Percentiles rank a stretch among this genome's conserved stretches.
phyloP scores from a whole-genome alignment of 2,888 invertebrate genomes.

The Pheosia gnoma region DNA sequence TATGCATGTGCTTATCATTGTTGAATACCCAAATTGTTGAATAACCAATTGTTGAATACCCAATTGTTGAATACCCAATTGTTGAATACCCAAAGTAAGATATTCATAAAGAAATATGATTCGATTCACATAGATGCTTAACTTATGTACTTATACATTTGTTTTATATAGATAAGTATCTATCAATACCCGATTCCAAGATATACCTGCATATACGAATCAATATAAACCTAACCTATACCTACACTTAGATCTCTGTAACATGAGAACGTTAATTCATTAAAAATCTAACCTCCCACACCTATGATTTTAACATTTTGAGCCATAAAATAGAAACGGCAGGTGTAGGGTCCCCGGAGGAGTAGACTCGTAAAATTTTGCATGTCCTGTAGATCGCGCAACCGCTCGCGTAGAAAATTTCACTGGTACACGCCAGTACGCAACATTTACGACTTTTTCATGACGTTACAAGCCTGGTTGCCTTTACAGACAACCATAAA shows the following conservation, averaged over 20 bases:
- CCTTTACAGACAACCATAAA: conserved; percentile 65
- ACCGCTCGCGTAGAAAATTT: conserved; percentile 70
- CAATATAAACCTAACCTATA: too few species aligned
- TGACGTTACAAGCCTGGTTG: conserved; percentile 63
- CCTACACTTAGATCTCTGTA: conserved; percentile 6
- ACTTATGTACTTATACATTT: too few species aligned
- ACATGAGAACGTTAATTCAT: conserved; percentile 37
- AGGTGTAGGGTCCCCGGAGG: conserved; percentile 42
- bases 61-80: too few species aligned
- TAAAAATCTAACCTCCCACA: conserved; percentile 37
- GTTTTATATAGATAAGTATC: too few species aligned
- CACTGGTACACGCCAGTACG: conserved; percentile 66
- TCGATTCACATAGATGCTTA: too few species aligned
- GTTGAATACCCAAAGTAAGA: too few species aligned
- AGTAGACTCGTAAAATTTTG: conserved; percentile 70
- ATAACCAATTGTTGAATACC: too few species aligned
- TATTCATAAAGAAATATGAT: too few species aligned
- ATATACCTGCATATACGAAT: too few species aligned
- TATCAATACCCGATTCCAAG: too few species aligned
- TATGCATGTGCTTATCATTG: too few species aligned
- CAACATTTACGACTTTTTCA: conserved; percentile 78
- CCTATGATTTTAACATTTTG: conserved; percentile 48
- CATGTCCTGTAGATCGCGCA: conserved; percentile 65
- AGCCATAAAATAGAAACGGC: conserved; percentile 55
- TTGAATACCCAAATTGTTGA: too few species aligned